phyloP scores from a whole-genome alignment of 2,113 vertebrate genomes.

The Urocolius indicus region DNA sequence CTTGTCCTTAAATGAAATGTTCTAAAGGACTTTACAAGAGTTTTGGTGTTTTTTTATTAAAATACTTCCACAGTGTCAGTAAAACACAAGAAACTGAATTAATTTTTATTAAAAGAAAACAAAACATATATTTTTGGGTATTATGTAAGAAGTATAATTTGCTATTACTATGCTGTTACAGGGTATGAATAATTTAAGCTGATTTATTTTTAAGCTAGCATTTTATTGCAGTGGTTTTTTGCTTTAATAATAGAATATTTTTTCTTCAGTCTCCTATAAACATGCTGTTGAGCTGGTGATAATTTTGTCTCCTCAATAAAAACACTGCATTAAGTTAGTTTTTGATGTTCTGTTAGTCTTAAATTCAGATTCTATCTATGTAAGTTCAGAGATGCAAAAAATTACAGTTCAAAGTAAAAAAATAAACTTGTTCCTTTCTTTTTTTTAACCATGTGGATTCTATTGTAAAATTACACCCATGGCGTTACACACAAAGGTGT shows the following conservation, averaged over 20 bases:
- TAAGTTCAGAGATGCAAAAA: neutral
- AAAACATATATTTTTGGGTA: neutral
- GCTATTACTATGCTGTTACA: neutral
- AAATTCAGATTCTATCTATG: neutral
- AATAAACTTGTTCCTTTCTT: neutral
- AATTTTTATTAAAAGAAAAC: neutral
- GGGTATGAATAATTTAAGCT: neutral
- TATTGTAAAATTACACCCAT: neutral
- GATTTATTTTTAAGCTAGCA: neutral
- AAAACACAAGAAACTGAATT: neutral
- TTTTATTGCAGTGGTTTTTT: neutral
- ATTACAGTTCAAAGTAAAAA: neutral
- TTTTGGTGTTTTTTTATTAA: neutral
- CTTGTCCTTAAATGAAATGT: neutral
- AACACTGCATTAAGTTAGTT: neutral
- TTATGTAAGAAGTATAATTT: neutral
- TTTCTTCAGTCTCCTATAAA: neutral
- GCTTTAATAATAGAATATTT: neutral
- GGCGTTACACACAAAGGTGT: neutral
- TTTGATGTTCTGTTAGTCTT: neutral
- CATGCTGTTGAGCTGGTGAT: neutral
- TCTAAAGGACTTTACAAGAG: neutral
- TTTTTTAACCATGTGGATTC: neutral
- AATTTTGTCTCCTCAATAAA: neutral
- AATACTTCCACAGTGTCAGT: neutral